Conservation (phyloP, 1,140 invertebrate genomes). For the Probaryconus sp. region DNA sequence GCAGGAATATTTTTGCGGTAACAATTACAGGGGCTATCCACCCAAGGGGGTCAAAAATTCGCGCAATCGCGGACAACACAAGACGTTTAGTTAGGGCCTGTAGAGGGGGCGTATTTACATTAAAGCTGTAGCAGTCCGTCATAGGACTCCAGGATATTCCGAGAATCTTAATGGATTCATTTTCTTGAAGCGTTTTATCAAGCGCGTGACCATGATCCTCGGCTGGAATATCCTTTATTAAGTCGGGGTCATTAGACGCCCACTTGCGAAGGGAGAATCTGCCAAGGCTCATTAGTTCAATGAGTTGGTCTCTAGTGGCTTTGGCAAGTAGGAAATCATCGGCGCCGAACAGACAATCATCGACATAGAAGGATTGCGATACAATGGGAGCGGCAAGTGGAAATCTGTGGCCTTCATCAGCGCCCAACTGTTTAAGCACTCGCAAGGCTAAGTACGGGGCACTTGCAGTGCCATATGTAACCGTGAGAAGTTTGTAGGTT, state of each 20-base stretch:
- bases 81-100: constrained; percentile 2
- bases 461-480: too few relatives aligned
- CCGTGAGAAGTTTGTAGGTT: too few relatives aligned
- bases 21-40: not conserved
- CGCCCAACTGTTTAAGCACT: too few relatives aligned
- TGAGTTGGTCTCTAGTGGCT: not conserved
- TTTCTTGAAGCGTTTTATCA: not conserved
- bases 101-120: too few relatives aligned
- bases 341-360: not conserved
- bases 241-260: not conserved
- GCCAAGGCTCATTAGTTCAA: not conserved
- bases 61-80: constrained; percentile 38
- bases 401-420: not conserved
- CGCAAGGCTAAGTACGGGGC: too few relatives aligned
- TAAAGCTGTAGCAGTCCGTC: too few relatives aligned
- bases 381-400: not conserved
- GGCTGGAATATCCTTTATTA: not conserved
- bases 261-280: not conserved
- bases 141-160: too few relatives aligned
- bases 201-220: not conserved
- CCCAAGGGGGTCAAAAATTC: not conserved
- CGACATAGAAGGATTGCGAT: not conserved
- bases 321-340: not conserved
- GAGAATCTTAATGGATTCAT: too few relatives aligned
- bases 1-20: not conserved